These are phyloP conservation scores for Linnaemya vulpina DNA, from an alignment of 2,888 invertebrate species.

Conservation along the genomic window DNA sequence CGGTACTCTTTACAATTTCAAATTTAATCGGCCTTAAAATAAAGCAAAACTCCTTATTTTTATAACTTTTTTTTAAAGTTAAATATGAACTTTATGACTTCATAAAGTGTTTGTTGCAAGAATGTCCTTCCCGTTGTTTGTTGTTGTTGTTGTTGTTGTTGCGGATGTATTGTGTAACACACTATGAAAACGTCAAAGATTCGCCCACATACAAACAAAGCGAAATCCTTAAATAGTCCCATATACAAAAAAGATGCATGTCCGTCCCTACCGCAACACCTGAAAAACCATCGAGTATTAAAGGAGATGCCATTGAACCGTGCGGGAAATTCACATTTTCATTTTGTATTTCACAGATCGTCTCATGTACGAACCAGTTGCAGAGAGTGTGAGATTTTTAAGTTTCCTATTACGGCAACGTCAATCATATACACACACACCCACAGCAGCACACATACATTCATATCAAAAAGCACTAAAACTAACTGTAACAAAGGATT, in stretches of 20 bases:
- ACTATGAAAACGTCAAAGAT: not conserved
- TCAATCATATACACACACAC: not conserved
- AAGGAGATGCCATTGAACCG: constrained; percentile 67
- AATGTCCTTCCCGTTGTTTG: too few relatives aligned
- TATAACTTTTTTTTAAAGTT: not conserved
- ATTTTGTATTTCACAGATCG: constrained; percentile 1
- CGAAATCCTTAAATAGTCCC: not conserved
- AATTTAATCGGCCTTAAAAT: too few relatives aligned
- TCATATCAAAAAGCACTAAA: not conserved
- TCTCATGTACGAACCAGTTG: not conserved
- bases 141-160: too few relatives aligned
- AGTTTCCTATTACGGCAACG: constrained; percentile 66
- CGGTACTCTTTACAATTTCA: too few relatives aligned
- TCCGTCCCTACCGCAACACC: constrained; percentile 19
- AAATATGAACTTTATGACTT: constrained; percentile 30
- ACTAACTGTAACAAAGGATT: constrained; percentile 48
- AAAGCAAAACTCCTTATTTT: too few relatives aligned
- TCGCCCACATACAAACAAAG: constrained; percentile 3
- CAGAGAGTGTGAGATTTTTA: constrained; percentile 15
- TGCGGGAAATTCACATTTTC: constrained; percentile 63
- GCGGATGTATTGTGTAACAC: not conserved
- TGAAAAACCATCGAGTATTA: constrained; percentile 33
- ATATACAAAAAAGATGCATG: not conserved
- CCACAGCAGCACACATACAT: not conserved
- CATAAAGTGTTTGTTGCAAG: constrained; percentile 45